A percentile compares a stretch with the other conserved stretches of the same genome.
Evolutionary conservation across 2,113 vertebrate genomes (phyloP).

Genomic region (Tachuris rubrigastra): DNA sequence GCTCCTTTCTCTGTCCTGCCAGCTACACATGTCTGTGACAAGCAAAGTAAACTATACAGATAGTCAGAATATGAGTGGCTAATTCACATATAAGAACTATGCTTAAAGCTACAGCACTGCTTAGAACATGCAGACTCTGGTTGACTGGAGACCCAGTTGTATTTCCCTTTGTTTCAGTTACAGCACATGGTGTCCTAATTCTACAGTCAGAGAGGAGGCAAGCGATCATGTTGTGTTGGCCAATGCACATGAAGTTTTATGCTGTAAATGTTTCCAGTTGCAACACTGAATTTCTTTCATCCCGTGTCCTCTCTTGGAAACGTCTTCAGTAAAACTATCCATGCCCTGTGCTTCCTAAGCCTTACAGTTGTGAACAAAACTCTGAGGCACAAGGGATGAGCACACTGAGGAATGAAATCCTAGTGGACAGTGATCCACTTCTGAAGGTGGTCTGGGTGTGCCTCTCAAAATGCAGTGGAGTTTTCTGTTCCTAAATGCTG

Average conservation of each 20-base stretch:
- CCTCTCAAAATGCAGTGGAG: neutral
- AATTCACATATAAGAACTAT: neutral
- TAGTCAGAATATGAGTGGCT: neutral
- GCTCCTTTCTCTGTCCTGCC: neutral
- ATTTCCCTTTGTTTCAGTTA: neutral
- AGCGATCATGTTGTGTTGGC: neutral
- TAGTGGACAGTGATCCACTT: neutral
- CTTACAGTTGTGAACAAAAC: neutral
- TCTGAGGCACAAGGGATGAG: neutral
- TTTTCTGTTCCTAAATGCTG: neutral
- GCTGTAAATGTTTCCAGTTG: neutral
- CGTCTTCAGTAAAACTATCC: neutral
- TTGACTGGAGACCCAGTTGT: neutral
- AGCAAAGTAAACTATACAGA: neutral
- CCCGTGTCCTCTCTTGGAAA: neutral
- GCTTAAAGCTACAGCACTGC: neutral
- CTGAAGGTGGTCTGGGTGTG: neutral
- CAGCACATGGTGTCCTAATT: neutral
- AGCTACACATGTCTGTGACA: fast-evolving
- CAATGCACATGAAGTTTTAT: neutral
- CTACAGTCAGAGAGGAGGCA: neutral
- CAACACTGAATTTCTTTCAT: neutral
- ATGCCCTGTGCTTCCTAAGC: neutral
- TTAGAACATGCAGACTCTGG: neutral
- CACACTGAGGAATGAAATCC: neutral